phyloP scores from a whole-genome alignment of 2,113 vertebrate species.

The Eonycteris spelaea region DNA sequence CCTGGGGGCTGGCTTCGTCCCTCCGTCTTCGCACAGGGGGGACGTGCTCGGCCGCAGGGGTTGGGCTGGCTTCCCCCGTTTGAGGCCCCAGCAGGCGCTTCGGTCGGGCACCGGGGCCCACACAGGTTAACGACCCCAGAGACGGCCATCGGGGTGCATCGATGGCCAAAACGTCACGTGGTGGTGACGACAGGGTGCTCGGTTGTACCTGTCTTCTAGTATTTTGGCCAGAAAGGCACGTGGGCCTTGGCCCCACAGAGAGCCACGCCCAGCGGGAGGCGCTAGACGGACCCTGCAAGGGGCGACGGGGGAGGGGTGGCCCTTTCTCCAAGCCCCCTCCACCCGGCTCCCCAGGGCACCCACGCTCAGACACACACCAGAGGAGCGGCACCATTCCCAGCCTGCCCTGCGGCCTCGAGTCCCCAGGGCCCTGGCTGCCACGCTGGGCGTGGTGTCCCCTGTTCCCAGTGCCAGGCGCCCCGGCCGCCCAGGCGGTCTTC shows the following conservation, averaged over 20 bases:
- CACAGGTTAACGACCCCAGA: not conserved
- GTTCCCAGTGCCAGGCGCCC: not conserved
- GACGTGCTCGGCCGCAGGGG: not conserved
- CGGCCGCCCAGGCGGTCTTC: not conserved
- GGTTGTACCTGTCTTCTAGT: not conserved
- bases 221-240: not conserved
- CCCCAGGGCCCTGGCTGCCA: rapidly evolving
- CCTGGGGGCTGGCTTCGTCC: rapidly evolving
- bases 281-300: too few species aligned
- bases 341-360: not conserved
- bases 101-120: rapidly evolving
- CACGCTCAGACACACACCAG: not conserved
- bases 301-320: too few species aligned
- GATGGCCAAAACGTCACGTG: not conserved
- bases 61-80: not conserved
- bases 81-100: not conserved
- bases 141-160: not conserved
- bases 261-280: not conserved
- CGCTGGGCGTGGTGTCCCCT: not conserved
- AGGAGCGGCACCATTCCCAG: not conserved
- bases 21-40: not conserved
- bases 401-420: not conserved
- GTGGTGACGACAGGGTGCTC: too few species aligned
- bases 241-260: too few species aligned
- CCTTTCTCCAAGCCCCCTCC: not conserved